These are phyloP conservation scores for Drosophila parvula DNA, from an alignment of 1,140 invertebrate species.

Conservation along the genomic window DNA sequence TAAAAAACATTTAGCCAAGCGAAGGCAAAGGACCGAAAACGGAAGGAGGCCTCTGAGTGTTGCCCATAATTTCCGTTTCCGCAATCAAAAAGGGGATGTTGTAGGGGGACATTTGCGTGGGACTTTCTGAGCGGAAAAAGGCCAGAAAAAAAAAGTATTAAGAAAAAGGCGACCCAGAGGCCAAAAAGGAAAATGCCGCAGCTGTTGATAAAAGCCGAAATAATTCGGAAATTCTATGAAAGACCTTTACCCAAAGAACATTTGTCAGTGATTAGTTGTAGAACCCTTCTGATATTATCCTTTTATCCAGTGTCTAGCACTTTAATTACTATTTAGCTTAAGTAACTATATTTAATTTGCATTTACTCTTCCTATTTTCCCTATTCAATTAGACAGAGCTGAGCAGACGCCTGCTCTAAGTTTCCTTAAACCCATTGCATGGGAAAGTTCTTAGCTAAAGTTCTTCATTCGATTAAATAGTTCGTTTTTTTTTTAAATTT, in stretches of 20 bases:
- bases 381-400: slow-evolving; percentile 4
- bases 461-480: slow-evolving; percentile 13
- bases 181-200: slow-evolving; percentile 19
- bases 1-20: slow-evolving; percentile 40
- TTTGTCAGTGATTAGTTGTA: not conserved
- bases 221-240: not conserved
- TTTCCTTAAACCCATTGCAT: slow-evolving; percentile 14
- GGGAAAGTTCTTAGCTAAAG: slow-evolving; percentile 7
- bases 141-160: not conserved
- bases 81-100: slow-evolving; percentile 56
- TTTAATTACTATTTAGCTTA: not conserved
- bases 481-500: slow-evolving; percentile 1
- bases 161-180: not conserved
- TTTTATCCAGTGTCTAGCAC: not conserved
- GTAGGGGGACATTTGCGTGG: slow-evolving; percentile 32
- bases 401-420: not conserved
- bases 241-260: slow-evolving; percentile 1
- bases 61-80: slow-evolving; percentile 68
- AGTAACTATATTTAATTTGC: not conserved
- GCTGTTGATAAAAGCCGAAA: slow-evolving; percentile 11
- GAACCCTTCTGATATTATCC: not conserved
- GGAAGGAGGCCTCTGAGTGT: slow-evolving; percentile 18
- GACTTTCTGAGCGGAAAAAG: slow-evolving; percentile 1
- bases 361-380: not conserved
- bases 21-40: slow-evolving; percentile 1